Evolutionary conservation across 2,797 vertebrate genomes (phyloP), one percentile per base, ranked within the genome.

Genomic region (Pseudochaenichthys georgianus): DNA sequence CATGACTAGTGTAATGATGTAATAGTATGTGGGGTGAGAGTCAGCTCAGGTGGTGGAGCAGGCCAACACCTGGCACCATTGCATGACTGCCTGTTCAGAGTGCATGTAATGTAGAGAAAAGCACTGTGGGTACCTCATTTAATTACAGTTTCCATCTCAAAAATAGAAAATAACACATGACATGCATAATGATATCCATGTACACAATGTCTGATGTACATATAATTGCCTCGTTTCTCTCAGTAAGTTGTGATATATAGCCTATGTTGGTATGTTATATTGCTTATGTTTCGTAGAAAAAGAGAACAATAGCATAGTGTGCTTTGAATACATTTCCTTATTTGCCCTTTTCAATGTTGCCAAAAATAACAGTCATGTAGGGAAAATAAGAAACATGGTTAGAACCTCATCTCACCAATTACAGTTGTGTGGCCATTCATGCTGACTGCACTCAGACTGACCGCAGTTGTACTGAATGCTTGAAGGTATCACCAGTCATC

Each of bases 11-110:
- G n/a, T 61, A 43, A 64, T 65, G 60, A 75, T 34, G 23, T 48
- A 61, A 41, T 64, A 38, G 21, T 48, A 57, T 69, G 38, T 23
- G 17, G 28, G 31, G 8, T 59, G 77, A 64, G 47, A 50, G 85
- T 53, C 34, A 38, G 68, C 55, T 75, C 64, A 59, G 78, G 48
- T 73, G 75, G 63, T 55, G 31, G 74, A 70, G 48, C 62, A 66
- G 52, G 52, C 74, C 77, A 75, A 34, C 65, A 62, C 54, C 74
- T 77, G 72, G 52, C 47, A 54, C 12, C 19, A 13, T 5, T 21
- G 45, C 38, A 73, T 64, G 58, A 21, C 47, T 74, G 43, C 17
- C 28, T 67, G 51, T 75, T 38, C 70, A 53, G 48, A 52, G 45
- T n/a, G 43, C 53, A 57, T 58, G 50, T n/a, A 70, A 67, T 63